phyloP scores from a whole-genome alignment of 2,888 invertebrate genomes.

The Creontiades dilutus region DNA sequence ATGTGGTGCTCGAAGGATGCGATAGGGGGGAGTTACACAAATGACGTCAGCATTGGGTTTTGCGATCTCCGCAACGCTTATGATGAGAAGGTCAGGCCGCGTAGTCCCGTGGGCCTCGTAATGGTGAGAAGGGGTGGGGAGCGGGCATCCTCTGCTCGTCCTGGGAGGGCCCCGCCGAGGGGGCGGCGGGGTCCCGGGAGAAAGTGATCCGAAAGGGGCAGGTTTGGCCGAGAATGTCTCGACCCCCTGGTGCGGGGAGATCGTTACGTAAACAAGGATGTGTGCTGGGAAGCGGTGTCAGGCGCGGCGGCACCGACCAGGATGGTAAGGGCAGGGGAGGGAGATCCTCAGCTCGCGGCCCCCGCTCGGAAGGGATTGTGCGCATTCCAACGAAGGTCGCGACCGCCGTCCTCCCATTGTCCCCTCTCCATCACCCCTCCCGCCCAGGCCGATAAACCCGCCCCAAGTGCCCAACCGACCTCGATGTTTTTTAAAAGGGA shows the following conservation, averaged over 20 bases:
- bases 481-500: slow-evolving; percentile 34
- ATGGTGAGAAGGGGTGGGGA: neutral
- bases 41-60: too few relatives aligned
- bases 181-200: neutral
- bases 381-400: slow-evolving; percentile 62
- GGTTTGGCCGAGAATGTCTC: slow-evolving; percentile 63
- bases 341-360: slow-evolving; percentile 6
- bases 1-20: too few relatives aligned
- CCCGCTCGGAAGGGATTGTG: slow-evolving; percentile 49
- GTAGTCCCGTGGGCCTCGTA: neutral
- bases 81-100: too few relatives aligned
- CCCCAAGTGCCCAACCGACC: slow-evolving; percentile 10
- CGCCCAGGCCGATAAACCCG: neutral
- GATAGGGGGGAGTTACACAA: too few relatives aligned
- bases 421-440: neutral
- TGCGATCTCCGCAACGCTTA: too few relatives aligned
- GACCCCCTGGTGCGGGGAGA: slow-evolving; percentile 51
- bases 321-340: neutral
- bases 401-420: slow-evolving; percentile 52
- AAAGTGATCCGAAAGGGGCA: slow-evolving; percentile 64
- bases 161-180: neutral
- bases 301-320: too few relatives aligned
- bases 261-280: slow-evolving; percentile 62
- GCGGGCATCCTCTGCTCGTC: neutral
- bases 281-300: slow-evolving; percentile 40